Percentiles rank a stretch among this genome's conserved stretches.
Conservation (phyloP, 2,113 vertebrate genomes). For the Hemiscyllium ocellatum region DNA sequence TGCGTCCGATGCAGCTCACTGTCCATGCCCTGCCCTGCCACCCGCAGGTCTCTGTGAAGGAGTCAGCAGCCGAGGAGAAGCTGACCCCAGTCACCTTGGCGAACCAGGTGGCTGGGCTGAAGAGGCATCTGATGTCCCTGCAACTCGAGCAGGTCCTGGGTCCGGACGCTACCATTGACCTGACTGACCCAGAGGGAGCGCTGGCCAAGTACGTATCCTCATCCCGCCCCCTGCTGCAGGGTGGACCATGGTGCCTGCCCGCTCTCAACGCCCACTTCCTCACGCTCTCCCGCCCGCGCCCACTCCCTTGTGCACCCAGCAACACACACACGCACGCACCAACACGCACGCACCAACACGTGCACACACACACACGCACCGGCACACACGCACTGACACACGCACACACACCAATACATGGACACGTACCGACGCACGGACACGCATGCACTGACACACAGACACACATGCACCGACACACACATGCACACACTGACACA, state of each 20-base stretch:
- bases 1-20: no score
- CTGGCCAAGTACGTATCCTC: constrained; percentile 72
- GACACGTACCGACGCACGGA: no score
- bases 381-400: no score
- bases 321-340: no score
- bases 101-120: constrained; percentile 77
- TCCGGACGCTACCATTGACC: constrained; percentile 77
- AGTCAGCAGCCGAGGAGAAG: constrained; percentile 74
- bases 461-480: no score
- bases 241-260: background rate
- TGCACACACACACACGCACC: no score
- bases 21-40: background rate
- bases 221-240: no score
- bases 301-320: background rate
- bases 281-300: background rate
- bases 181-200: constrained; percentile 84
- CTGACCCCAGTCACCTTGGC: constrained; percentile 79
- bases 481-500: no score
- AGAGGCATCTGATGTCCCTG: constrained; percentile 81
- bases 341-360: no score
- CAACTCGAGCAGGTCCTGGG: constrained; percentile 87
- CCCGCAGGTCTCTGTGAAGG: constrained; percentile 66
- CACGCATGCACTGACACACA: no score
- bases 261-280: background rate
- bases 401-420: no score